A percentile compares a stretch with the other conserved stretches of the same genome.
Evolutionary conservation across 2,797 vertebrate genomes (phyloP).

Genomic region (Dicrostonyx torquatus): DNA sequence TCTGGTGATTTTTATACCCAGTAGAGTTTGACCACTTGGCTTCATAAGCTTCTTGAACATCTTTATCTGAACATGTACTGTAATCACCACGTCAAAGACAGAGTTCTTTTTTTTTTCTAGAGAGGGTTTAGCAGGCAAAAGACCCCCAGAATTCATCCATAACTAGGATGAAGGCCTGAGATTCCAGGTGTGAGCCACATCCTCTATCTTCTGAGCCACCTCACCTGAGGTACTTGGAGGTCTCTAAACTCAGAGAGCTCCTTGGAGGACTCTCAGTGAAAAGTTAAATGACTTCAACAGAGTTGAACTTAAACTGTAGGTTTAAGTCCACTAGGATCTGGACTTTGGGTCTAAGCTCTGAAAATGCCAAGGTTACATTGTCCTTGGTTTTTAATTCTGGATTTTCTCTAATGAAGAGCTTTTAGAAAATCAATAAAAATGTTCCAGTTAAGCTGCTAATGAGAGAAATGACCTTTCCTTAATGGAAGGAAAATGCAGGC

Average conservation of each 20-base stretch:
- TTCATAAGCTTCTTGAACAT: constrained; percentile 5
- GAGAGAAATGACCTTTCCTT: constrained; percentile 53
- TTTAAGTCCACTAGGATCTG: not conserved
- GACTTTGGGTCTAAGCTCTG: constrained; percentile 30
- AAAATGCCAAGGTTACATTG: constrained; percentile 51
- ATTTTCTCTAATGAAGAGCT: constrained; percentile 60
- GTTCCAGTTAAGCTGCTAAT: not conserved
- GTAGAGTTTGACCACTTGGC: not conserved
- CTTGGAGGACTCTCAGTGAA: not conserved
- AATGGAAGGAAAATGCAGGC: constrained; percentile 55
- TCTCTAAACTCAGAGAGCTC: not conserved
- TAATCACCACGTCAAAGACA: not conserved
- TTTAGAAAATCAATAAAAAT: constrained; percentile 61
- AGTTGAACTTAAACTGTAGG: not conserved
- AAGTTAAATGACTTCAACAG: not conserved
- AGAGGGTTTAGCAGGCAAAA: not conserved
- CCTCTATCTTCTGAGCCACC: not conserved
- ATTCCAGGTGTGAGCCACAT: not conserved
- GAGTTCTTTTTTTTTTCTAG: not conserved
- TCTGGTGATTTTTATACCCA: not conserved
- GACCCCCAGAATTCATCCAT: not conserved
- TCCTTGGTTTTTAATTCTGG: constrained; percentile 52
- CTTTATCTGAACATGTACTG: not conserved
- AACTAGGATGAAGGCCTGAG: not conserved
- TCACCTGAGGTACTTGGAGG: not conserved